Evolutionary conservation across 2,113 vertebrate genomes (phyloP), one percentile per base, ranked within the genome.

Genomic region (Lagenorhynchus albirostris): DNA sequence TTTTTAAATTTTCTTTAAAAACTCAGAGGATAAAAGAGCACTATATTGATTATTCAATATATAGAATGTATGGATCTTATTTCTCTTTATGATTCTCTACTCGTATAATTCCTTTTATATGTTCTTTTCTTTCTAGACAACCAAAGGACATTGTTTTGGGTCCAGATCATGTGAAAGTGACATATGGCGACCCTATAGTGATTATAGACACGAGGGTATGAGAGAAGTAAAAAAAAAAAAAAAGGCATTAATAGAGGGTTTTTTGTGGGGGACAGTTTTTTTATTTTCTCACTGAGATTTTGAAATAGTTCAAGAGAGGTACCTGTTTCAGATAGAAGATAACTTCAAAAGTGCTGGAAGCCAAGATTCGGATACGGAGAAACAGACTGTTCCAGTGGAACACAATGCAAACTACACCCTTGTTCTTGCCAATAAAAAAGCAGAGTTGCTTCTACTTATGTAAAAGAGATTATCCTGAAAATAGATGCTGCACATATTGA

Each of bases 71-170:
- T 77, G 23, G 73, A 26, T 94, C 18, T 84, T 85, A 86, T 74
- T 76, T 97, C 82, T 96, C 53, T n/a, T 36, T 98, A 94, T 96
- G 97, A 97, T 98, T 95, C 96, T 98, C 96, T 98, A 98, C 98
- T 98, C 97, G 94, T 98, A 77, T 98, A 98, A 98, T 95, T 96
- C 95, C 97, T 98, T 98, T 96, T 98, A 81, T 96, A 60, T 73
- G 94, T 77, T 77, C 96, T 90, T 97, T 98, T 97, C 91, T 98
- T 93, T 98, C 20, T 98, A 96, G 96, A 97, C 97, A 97, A 97
- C 95, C 81, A 96, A 92, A 92, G 92, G 97, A 95, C 93, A 97
- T 97, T 93, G n/a, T 93, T 98, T 98, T 98, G 97, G 60, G 98
- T 98, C 74, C 98, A 98, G 71, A 96, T 97, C 93, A 97, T 98